A percentile compares a stretch with the other conserved stretches of the same genome.
Conservation (phyloP, 2,797 vertebrate species). For the Argentina silus region DNA sequence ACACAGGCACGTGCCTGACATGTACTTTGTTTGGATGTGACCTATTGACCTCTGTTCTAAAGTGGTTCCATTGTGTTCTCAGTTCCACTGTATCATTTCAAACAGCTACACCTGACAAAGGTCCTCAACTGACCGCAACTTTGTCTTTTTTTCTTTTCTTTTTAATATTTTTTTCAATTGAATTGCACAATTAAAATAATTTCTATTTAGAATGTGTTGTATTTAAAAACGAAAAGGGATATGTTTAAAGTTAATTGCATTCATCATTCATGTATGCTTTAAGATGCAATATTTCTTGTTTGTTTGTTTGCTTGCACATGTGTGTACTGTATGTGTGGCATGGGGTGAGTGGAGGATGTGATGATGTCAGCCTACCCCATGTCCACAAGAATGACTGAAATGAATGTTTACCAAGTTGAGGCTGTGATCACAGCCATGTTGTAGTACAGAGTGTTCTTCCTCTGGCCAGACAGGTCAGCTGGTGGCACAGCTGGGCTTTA, state of each 20-base stretch:
- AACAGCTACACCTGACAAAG: constrained; percentile 54
- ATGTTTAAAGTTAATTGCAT: constrained; percentile 57
- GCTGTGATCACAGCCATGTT: constrained; percentile 56
- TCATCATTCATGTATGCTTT: constrained; percentile 61
- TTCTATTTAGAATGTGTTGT: constrained; percentile 66
- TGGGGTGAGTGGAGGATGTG: constrained; percentile 32
- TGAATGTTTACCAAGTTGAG: constrained; percentile 66
- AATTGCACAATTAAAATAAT: constrained; percentile 65
- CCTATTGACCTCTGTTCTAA: constrained; percentile 40
- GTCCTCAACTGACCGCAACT: constrained; percentile 53
- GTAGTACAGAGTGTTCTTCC: constrained; percentile 28
- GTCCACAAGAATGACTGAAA: constrained; percentile 59
- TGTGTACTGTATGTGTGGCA: constrained; percentile 43
- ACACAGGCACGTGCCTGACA: constrained; percentile 63
- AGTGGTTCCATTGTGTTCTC: constrained; percentile 23
- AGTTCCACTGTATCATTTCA: constrained; percentile 21
- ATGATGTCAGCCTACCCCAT: constrained; percentile 23
- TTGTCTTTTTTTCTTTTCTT: constrained; percentile 26
- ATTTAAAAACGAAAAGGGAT: constrained; percentile 65
- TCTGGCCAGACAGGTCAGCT: constrained; percentile 3
- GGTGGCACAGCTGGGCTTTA: constrained; percentile 13
- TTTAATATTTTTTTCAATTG: constrained; percentile 26
- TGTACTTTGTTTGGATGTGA: constrained; percentile 19
- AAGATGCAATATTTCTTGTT: constrained; percentile 54
- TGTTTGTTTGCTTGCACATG: constrained; percentile 48